Percentiles rank a stretch among this genome's conserved stretches.
Evolutionary conservation across 2,888 invertebrate species (phyloP).

Genomic region (Tinea trinotella): DNA sequence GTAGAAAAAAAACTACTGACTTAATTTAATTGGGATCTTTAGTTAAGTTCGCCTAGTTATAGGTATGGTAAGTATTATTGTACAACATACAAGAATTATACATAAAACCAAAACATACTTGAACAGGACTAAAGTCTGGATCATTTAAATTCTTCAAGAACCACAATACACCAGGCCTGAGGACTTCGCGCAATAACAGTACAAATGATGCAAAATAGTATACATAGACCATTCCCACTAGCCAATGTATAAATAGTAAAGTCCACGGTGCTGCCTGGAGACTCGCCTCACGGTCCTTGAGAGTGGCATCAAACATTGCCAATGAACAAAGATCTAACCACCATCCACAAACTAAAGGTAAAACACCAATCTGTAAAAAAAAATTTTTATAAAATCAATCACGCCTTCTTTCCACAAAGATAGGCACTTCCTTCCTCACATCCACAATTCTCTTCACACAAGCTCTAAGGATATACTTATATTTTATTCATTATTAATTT

Average conservation of each 20-base stretch:
- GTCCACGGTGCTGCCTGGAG: conserved; percentile 95
- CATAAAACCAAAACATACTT: conserved; percentile 70
- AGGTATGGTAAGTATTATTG: no score
- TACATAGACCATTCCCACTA: conserved; percentile 98
- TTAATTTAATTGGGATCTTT: no score
- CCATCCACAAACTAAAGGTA: conserved; percentile 98
- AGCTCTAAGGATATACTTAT: no score
- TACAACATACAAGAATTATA: no score
- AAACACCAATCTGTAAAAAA: conserved; percentile 82
- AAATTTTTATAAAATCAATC: not conserved
- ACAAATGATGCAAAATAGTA: conserved; percentile 99
- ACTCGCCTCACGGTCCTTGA: conserved; percentile 89
- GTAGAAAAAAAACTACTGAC: no score
- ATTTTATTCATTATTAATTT: no score
- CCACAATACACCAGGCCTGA: conserved; percentile 98
- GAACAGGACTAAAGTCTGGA: conserved; percentile 99
- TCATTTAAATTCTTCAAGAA: conserved; percentile 98
- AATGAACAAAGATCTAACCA: conserved; percentile 99
- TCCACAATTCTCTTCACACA: no score
- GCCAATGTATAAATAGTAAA: conserved; percentile 98
- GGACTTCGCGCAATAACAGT: conserved; percentile 89
- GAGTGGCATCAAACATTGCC: conserved; percentile 90
- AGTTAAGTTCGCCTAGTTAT: no score
- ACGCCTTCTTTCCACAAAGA: not conserved
- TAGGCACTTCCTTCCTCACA: not conserved